Evolutionary conservation across 2,113 vertebrate genomes (phyloP).

Genomic region (Vombatus ursinus): DNA sequence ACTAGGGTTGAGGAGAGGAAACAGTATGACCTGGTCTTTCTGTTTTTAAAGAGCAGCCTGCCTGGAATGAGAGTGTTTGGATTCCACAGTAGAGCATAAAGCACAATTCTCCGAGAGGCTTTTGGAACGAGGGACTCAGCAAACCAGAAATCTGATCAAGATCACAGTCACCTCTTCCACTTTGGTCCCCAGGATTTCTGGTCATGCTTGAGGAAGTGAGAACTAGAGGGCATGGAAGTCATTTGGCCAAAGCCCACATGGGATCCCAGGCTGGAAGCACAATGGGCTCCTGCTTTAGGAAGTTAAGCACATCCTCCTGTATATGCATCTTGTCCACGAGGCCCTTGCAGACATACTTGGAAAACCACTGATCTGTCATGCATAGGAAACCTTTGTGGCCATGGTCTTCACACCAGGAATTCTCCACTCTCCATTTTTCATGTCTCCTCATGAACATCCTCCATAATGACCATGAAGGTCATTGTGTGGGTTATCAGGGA

Average conservation of each 20-base stretch:
- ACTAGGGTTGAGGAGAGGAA: conserved; percentile 55
- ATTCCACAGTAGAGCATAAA: conserved; percentile 62
- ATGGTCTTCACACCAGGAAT: too few relatives aligned
- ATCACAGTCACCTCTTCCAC: conserved; percentile 65
- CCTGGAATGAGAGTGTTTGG: conserved; percentile 41
- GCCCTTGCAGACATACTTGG: conserved; percentile 96
- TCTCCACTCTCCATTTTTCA: too few relatives aligned
- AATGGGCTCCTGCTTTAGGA: conserved; percentile 92
- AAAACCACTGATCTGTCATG: conserved; percentile 99
- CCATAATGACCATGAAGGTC: too few relatives aligned
- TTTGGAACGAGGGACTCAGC: conserved; percentile 25
- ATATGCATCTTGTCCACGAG: conserved; percentile 94
- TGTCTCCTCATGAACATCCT: too few relatives aligned
- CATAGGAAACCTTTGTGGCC: conserved; percentile 92
- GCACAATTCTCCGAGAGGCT: conserved; percentile 70
- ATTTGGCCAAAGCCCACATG: conserved; percentile 95
- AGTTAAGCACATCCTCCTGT: conserved; percentile 88
- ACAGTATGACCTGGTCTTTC: conserved; percentile 32
- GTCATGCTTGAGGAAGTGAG: conserved; percentile 61
- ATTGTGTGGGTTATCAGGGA: too few relatives aligned
- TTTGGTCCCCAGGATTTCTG: conserved; percentile 78
- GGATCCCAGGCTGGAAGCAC: conserved; percentile 98
- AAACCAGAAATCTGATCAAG: conserved; percentile 56
- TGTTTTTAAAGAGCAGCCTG: conserved; percentile 65
- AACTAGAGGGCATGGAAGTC: conserved; percentile 46